A percentile compares a stretch with the other conserved stretches of the same genome.
phyloP scores from a whole-genome alignment of 2,888 invertebrate species.

The Lucinisca nassula region DNA sequence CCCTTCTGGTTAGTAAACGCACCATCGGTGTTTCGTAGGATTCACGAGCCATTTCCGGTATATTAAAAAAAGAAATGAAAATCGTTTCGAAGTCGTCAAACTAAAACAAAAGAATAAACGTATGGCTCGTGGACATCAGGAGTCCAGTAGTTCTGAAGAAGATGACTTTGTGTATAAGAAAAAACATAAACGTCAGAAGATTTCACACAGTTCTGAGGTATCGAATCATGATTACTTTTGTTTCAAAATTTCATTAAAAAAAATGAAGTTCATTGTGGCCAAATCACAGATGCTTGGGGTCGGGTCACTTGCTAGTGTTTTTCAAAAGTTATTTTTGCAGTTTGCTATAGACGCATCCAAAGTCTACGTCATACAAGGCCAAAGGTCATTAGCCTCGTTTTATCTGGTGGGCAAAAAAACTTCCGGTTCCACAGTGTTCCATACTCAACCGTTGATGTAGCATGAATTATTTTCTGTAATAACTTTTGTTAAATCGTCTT shows the following conservation, averaged over 20 bases:
- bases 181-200: conserved; percentile 23
- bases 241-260: background rate
- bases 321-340: background rate
- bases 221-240: background rate
- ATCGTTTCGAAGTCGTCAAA: background rate
- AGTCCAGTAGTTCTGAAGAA: conserved; percentile 29
- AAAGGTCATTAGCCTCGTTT: background rate
- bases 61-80: background rate
- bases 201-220: conserved; percentile 44
- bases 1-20: too few species aligned
- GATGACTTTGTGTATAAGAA: conserved; percentile 28
- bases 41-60: background rate
- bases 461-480: too few species aligned
- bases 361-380: background rate
- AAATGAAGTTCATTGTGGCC: too few species aligned
- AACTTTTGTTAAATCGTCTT: too few species aligned
- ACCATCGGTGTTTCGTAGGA: too few species aligned
- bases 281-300: too few species aligned
- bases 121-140: conserved; percentile 10
- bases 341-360: background rate
- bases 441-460: too few species aligned
- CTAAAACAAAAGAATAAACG: too few species aligned
- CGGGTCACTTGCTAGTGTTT: background rate
- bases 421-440: too few species aligned
- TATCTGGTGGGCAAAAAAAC: too few species aligned